Base-by-base conservation (phyloP, 2,113 vertebrate species). In the Australoheros scitulus region DNA sequence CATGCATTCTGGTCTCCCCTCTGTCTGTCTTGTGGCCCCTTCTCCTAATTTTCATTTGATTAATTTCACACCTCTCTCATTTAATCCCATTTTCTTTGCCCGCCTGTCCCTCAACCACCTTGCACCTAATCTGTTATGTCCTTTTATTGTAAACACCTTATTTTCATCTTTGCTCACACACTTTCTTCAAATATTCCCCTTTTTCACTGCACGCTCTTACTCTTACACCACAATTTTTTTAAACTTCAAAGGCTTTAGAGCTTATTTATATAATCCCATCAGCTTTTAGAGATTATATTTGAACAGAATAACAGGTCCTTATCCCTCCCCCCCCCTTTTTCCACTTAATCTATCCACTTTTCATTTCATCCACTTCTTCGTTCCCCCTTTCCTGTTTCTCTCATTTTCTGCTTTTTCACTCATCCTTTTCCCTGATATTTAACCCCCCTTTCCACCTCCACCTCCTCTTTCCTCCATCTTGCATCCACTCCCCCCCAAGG, bases 71-170 rank as follows among this genome's bases (percentile, higher is more conserved):
- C 84, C 80, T 89, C 80, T 76, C 82, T 88, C 60, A 14, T 88
- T 88, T 90, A 83, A 92, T 92, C 89, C 76, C 22, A 81, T 86
- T 89, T 81, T 79, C 72, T 58, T 74, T 76, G 34, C 57, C 86
- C 63, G 61, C 61, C 79, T 61, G 34, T 76, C 76, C 60, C 50
- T 77, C 77, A n/a, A 1, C 36, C 11, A 4, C 32, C 80, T 90
- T 92, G 90, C 75, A 86, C 91, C 29, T 22, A 18, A 72, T 79
- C 68, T 57, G 18, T 56, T 61, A 61, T 3, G 6, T 47, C 64
- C 63, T 50, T 56, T 76, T 24, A 14, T 38, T 59, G 68, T 7
- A 65, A 5, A 36, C n/a, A 6, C 43, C 41, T 34, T 61, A 78
- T 18, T 60, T 47, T 74, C 29, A 29, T 6, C 5, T 32, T 34